Base-by-base conservation (phyloP, 1,140 invertebrate genomes). In the Latrodectus geometricus region DNA sequence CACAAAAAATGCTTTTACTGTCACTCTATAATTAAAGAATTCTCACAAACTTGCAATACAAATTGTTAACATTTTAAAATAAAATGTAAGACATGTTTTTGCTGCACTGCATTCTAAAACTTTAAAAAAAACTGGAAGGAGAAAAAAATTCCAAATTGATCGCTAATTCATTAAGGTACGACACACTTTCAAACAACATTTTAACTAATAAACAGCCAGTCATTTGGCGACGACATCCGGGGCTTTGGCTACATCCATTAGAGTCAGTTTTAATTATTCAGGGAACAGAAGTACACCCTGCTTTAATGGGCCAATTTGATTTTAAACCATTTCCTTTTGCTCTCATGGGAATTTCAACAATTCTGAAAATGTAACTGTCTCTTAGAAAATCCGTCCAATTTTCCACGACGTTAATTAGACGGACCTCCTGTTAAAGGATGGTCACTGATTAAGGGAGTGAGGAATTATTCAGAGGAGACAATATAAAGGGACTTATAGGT, bases 221-320 rank as follows among this genome's bases (percentile, higher is more conserved):
- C 78, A 50, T 14, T 11, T 61, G 35, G 8, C 79, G 20, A 9
- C n/a, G 68, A 81, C 79, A 81, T 72, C 52, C 15, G 14, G 54
- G 50, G 20, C 56, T n/a, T n/a, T 76, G 35, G 21, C 7, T n/a
- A 23, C n/a, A 61, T 74, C 49, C 80, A 83, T 83, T 83, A 83
- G 70, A 83, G 80, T 61, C 80, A 49, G 70, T 50, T 83, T 83
- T 74, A 83, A 74, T 83, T 83, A 83, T 74, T 83, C 70, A 83
- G 23, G 56, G 17, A 15, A 65, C 54, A n/a, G 20, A 83, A 74
- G 70, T 52, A 74, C 20, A 83, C 23, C 66, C 65, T 15, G 66
- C 65, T 65, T 74, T 74, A 73, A 74, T 74, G 72, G 69, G 20
- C 15, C 80, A 74, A 83, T 83, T 83, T 83, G 80, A 83, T 83